Base-by-base conservation (phyloP, 2,888 invertebrate species). In the Glaucopsyche alexis region DNA sequence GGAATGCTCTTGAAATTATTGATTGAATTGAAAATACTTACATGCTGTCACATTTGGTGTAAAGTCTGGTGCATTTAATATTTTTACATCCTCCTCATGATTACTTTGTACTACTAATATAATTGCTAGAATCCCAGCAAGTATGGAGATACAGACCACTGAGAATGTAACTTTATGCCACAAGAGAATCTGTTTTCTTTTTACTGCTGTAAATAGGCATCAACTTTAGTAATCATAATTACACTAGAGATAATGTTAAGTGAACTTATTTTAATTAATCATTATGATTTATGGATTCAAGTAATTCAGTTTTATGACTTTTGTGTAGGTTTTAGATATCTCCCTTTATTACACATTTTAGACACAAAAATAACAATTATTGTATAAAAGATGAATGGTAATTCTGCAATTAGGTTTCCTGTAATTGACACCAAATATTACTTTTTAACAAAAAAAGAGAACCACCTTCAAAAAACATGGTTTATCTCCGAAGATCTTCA, bases 161-260 rank as follows among this genome's bases (percentile, higher is more conserved):
- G 83, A 84, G 71, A 88, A 82, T 40, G 82, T 83, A 74, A 89
- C 75, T 79, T 89, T 89, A 74, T 87, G 83, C 89, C 88, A 89
- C 38, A 82, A 78, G 67, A 83, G 79, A 42, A 88, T 74, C 73
- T 82, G 77, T 74, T 81, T 79, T 45, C 80, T 82, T 71, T 82
- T 84, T 72, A 77, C 72, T 47, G 80, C 89, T 89, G 84, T 70
- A 66, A 60, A 52, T 11, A 16, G n/a, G n/a, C 49, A 65, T 64
- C 1, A 38, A 29, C 29, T 9, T 38, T 1, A 8, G 3, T 42
- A 8, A 42, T 7, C 42, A 42, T 42, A 42, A 5, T 42, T 4
- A 42, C 42, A 5, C 1, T 42, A 42, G 6, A 6, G 40, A 40
- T 40, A 40, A 40, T 40, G 40, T 45, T 29, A 13, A 29, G n/a